Percentiles rank a stretch among this genome's conserved stretches.
Evolutionary conservation across 2,797 vertebrate species (phyloP).

Genomic region (Apogon talboti): DNA sequence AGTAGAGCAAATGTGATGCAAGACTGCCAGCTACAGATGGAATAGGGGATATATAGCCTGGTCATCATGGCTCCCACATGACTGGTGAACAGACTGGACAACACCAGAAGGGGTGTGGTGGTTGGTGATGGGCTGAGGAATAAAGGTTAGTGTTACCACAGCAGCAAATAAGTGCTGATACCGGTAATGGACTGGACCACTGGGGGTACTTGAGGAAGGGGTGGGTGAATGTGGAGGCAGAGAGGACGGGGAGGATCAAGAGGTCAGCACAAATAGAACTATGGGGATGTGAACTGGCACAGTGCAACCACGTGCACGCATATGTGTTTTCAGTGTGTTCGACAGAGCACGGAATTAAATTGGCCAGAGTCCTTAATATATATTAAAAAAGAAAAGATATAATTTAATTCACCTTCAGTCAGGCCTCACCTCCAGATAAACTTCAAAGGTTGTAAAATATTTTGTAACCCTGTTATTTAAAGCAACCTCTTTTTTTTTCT

Average conservation of each 20-base stretch:
- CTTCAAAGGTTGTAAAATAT: slow-evolving; percentile 14
- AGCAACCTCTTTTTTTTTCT: slow-evolving; percentile 65
- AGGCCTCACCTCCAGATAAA: slow-evolving; percentile 20
- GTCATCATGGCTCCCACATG: slow-evolving; percentile 58
- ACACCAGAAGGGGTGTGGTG: slow-evolving; percentile 48
- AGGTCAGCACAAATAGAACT: slow-evolving; percentile 64
- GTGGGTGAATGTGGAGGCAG: slow-evolving; percentile 43
- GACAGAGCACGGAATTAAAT: slow-evolving; percentile 25
- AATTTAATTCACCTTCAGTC: background rate
- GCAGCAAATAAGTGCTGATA: slow-evolving; percentile 70
- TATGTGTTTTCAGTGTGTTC: slow-evolving; percentile 24
- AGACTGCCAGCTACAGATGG: slow-evolving; percentile 84
- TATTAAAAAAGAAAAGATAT: background rate
- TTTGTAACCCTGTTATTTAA: slow-evolving; percentile 55
- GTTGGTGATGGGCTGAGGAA: background rate
- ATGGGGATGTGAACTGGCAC: slow-evolving; percentile 33
- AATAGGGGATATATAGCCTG: slow-evolving; percentile 74
- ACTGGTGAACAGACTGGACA: slow-evolving; percentile 58
- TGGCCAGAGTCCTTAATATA: slow-evolving; percentile 37
- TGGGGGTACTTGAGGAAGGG: slow-evolving; percentile 61
- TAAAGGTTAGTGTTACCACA: slow-evolving; percentile 30
- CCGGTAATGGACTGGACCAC: slow-evolving; percentile 69
- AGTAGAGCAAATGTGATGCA: slow-evolving; percentile 78
- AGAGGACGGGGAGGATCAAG: slow-evolving; percentile 48
- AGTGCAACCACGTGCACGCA: slow-evolving; percentile 18